Conservation (phyloP, 2,797 vertebrate species). For the Enteromius thamalakanensis region DNA sequence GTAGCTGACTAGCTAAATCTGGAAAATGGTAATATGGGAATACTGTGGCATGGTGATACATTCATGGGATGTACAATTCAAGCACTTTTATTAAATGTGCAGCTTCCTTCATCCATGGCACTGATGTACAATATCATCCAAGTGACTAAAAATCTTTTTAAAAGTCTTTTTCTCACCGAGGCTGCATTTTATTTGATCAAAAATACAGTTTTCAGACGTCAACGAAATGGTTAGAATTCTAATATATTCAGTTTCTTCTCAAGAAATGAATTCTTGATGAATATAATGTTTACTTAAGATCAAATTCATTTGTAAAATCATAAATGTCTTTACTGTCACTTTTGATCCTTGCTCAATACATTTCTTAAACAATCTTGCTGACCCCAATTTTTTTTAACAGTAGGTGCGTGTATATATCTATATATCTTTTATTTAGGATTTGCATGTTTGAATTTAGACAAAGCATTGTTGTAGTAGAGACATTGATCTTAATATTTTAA, state of each 20-base stretch:
- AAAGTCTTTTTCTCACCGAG: not conserved
- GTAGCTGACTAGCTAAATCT: conserved; percentile 42
- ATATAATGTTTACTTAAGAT: not conserved
- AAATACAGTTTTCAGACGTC: conserved; percentile 6
- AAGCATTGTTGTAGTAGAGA: not conserved
- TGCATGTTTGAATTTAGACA: conserved; percentile 3
- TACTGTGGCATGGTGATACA: conserved; percentile 48
- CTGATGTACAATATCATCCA: conserved; percentile 21
- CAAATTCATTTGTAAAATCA: not conserved
- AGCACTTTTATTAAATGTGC: conserved; percentile 38
- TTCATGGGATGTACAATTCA: conserved; percentile 57
- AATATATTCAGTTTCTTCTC: not conserved
- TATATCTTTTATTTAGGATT: not conserved
- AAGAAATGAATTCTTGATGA: not conserved
- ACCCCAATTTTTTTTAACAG: not conserved
- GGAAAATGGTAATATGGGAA: conserved; percentile 27
- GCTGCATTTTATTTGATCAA: not conserved
- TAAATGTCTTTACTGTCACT: not conserved
- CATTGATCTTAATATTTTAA: not conserved
- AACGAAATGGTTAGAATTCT: not conserved
- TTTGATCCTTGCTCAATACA: not conserved
- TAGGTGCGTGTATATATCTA: not conserved
- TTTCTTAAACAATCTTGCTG: not conserved
- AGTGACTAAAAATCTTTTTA: not conserved
- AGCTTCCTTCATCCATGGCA: conserved; percentile 9